Evolutionary conservation across 2,888 invertebrate genomes (phyloP), one percentile per base, ranked within the genome.

Genomic region (Brenthis ino): DNA sequence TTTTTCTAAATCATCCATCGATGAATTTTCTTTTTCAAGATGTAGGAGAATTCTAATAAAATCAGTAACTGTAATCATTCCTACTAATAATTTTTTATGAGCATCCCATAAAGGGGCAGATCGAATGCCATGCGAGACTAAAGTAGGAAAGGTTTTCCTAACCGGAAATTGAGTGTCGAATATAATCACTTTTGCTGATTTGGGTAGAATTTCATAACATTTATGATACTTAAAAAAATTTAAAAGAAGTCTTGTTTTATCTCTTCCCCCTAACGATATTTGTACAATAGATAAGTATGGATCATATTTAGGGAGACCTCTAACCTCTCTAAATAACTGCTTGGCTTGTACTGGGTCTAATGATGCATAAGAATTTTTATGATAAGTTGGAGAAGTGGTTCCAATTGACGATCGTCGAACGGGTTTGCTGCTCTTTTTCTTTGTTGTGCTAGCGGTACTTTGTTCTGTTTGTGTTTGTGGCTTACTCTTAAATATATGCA

Each of bases 191-290:
- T 93, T 93, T 65, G 93, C 93, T 71, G 93, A 93, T 78, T 92
- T 93, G 57, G 93, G 93, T 75, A 93, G 81, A 65, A 93, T 92
- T 84, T 93, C 93, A 73, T 93, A 89, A 79, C 93, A 93, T 81
- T 92, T 92, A 76, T 93, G 93, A 78, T 91, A 93, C 77, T 88
- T 93, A 76, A 93, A 93, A 80, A 93, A 93, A 75, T 93, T 93
- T 74, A 93, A 82, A 73, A 93, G 80, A 37, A 93, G 83, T 74
- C 90, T 84, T 28, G 93, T 91, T 82, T 92, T 93, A 78, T 93
- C 93, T 78, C 93, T 82, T 64, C 93, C 93, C 57, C 93, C 93
- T 75, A 92, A 81, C 56, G 93, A 92, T 80, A 93, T 93, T 84
- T 93, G 93, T 72, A 93, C 93, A 76, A 93, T 92, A 43, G 93